phyloP scores from a whole-genome alignment of 2,888 invertebrate species.

The Cyrtodaria siliqua region DNA sequence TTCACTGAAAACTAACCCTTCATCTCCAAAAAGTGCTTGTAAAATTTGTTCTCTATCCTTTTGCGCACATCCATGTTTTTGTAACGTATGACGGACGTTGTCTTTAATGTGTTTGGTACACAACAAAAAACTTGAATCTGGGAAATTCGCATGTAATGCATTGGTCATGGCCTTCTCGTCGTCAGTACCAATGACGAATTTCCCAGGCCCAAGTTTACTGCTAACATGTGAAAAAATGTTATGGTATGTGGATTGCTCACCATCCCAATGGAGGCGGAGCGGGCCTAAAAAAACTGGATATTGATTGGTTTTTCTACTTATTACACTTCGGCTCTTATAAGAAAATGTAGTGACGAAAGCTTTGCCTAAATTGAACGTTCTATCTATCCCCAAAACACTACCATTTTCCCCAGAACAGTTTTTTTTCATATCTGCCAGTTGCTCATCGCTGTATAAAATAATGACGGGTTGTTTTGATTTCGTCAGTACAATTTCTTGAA shows the following conservation, averaged over 20 bases:
- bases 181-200: neutral
- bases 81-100: neutral
- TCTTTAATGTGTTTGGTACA: slow-evolving; percentile 14
- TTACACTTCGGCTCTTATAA: slow-evolving; percentile 9
- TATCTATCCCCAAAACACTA: slow-evolving; percentile 15
- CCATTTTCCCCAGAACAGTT: neutral
- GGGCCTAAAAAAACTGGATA: slow-evolving; percentile 16
- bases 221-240: neutral
- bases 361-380: slow-evolving; percentile 18
- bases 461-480: slow-evolving; percentile 2
- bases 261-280: slow-evolving; percentile 6
- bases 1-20: neutral
- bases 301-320: neutral
- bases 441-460: neutral
- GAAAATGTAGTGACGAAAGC: slow-evolving; percentile 11
- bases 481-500: neutral
- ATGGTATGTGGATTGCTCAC: slow-evolving; percentile 2
- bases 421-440: neutral
- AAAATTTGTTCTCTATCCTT: neutral
- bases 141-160: neutral
- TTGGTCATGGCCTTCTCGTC: slow-evolving; percentile 6
- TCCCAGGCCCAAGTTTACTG: neutral
- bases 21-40: neutral
- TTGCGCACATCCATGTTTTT: neutral
- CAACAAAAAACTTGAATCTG: neutral